These are phyloP conservation scores for Elysia crispata DNA, from an alignment of 2,888 invertebrate genomes.

Conservation along the genomic window DNA sequence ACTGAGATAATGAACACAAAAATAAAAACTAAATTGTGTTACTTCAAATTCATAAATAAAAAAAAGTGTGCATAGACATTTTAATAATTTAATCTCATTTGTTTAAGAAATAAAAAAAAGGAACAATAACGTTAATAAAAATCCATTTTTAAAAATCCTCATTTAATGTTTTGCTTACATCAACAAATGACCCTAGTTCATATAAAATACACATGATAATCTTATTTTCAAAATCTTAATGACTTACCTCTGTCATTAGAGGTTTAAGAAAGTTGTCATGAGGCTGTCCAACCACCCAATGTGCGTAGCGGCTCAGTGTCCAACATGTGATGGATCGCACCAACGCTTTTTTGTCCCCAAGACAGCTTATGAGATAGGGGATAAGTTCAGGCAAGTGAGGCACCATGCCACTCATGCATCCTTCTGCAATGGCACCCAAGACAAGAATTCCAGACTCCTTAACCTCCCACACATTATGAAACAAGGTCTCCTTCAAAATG, in stretches of 20 bases:
- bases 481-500: slow-evolving; percentile 96
- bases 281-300: slow-evolving; percentile 98
- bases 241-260: slow-evolving; percentile 90
- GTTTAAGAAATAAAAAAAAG: background rate
- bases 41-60: too few species aligned
- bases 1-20: too few species aligned
- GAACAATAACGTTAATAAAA: background rate
- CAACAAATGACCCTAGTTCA: too few species aligned
- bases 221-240: too few species aligned
- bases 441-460: slow-evolving; percentile 96
- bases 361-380: slow-evolving; percentile 94
- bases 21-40: too few species aligned
- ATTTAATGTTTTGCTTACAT: too few species aligned
- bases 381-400: slow-evolving; percentile 96
- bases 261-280: slow-evolving; percentile 96
- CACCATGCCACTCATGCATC: slow-evolving; percentile 97
- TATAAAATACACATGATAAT: too few species aligned
- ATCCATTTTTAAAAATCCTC: too few species aligned
- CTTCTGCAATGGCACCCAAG: slow-evolving; percentile 90
- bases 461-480: slow-evolving; percentile 96
- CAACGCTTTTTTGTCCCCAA: slow-evolving; percentile 95
- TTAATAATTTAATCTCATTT: too few species aligned
- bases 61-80: too few species aligned
- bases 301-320: slow-evolving; percentile 97
- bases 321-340: slow-evolving; percentile 99